Conservation (phyloP, 2,113 vertebrate genomes). For the Numenius arquata region DNA sequence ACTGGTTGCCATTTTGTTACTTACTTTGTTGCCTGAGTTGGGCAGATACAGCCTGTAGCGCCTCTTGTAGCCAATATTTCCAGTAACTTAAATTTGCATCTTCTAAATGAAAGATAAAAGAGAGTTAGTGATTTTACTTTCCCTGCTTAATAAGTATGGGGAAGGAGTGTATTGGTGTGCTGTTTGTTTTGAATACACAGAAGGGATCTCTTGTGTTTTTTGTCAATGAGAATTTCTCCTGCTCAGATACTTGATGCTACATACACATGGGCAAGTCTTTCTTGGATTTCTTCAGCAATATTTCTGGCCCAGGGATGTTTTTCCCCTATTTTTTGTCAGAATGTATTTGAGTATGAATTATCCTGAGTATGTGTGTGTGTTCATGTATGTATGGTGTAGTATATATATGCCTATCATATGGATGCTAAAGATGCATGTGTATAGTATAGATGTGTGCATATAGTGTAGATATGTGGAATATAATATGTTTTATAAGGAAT, state of each 20-base stretch:
- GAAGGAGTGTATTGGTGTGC: background rate
- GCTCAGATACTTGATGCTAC: background rate
- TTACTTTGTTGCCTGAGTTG: background rate
- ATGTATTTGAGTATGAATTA: background rate
- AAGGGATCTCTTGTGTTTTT: background rate
- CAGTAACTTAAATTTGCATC: background rate
- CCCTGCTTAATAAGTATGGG: background rate
- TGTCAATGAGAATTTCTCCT: background rate
- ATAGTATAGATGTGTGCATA: background rate
- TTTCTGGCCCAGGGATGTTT: background rate
- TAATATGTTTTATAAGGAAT: background rate
- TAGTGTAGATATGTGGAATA: background rate
- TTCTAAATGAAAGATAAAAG: background rate
- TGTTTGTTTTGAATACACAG: background rate
- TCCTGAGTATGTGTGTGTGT: background rate
- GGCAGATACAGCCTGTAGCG: background rate
- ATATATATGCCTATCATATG: rapidly evolving
- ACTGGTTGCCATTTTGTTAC: background rate
- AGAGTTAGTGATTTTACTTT: background rate
- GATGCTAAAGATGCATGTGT: background rate
- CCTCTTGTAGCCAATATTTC: background rate
- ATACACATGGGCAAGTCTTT: background rate
- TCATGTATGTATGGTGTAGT: too few relatives aligned
- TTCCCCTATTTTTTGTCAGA: background rate
- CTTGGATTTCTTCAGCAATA: background rate